Evolutionary conservation across 2,113 vertebrate genomes (phyloP), one percentile per base, ranked within the genome.

Genomic region (Paracanthobrama guichenoti): DNA sequence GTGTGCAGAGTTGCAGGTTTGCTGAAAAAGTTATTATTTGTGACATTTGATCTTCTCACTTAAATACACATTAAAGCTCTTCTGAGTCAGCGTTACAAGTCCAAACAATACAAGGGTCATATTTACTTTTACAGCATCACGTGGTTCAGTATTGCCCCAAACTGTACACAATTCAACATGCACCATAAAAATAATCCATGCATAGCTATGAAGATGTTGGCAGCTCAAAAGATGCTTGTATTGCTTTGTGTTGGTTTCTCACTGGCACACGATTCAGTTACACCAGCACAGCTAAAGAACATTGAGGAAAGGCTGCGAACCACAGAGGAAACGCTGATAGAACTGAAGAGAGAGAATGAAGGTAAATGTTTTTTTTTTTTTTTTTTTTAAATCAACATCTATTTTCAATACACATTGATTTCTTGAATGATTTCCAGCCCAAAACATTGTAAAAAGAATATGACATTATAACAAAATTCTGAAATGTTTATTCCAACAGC

Each of bases 401-500:
- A 20, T 66, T 39, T 35, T 20, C 16, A 39, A 67, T 16, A 67
- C 5, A 39, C 2, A 2, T 42, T 69, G 4, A 42, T 69, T 31
- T 69, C 3, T 11, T 39, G 2, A 69, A 39, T 10, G 16, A 39
- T 69, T 39, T 39, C 31, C 18, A 22, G 18, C 18, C 9, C 18
- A 22, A 20, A 0, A 22, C 31, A 39, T 20, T 39, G 18, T 67
- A 20, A 50, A 50, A 50, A 16, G 14, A 50, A 16, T 16, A 5
- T 50, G 14, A 4, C 48, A 16, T 50, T 48, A 5, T 16, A 50
- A 66, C 8, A 11, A 24, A n/a, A n/a, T 72, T 44, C 12, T 73
- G n/a, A n/a, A n/a, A 44, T 84, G 24, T 64, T 42, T 60, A 46
- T 86, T 84, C 24, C 22, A 60, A 48, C 72, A 87, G 79, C 22